phyloP scores from a whole-genome alignment of 2,113 vertebrate genomes.

The Mirounga angustirostris region DNA sequence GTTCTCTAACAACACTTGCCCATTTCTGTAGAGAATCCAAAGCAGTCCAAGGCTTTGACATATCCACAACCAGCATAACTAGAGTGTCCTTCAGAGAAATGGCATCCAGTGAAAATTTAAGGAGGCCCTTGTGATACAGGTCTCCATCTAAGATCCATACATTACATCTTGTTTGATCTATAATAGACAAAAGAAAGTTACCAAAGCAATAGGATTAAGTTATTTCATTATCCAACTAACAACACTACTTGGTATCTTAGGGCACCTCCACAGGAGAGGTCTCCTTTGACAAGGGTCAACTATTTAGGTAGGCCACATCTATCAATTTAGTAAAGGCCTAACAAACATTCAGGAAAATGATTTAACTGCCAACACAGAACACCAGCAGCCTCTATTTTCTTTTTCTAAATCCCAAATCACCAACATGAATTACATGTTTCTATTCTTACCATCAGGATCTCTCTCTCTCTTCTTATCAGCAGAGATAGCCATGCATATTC shows the following conservation, averaged over 20 bases:
- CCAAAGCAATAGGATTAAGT: slow-evolving; percentile 8
- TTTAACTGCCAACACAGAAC: neutral
- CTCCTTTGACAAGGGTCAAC: slow-evolving; percentile 13
- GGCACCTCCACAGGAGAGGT: neutral
- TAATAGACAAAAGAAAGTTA: slow-evolving; percentile 70
- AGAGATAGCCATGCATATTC: neutral
- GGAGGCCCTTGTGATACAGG: slow-evolving; percentile 98
- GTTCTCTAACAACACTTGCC: slow-evolving; percentile 96
- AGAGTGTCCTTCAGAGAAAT: slow-evolving; percentile 94
- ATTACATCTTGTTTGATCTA: slow-evolving; percentile 98
- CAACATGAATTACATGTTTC: neutral
- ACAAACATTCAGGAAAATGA: neutral
- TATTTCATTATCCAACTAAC: slow-evolving; percentile 15
- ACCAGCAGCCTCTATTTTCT: neutral
- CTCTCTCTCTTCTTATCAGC: neutral
- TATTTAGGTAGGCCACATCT: neutral
- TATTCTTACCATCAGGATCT: neutral
- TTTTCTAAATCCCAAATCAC: slow-evolving; percentile 21
- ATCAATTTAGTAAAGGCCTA: neutral
- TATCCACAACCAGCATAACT: slow-evolving; percentile 94
- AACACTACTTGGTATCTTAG: neutral
- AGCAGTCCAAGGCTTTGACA: slow-evolving; percentile 98
- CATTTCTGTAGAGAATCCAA: slow-evolving; percentile 99
- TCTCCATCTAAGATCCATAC: slow-evolving; percentile 99
- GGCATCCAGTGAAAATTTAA: slow-evolving; percentile 95